Conservation (phyloP, 1,140 invertebrate genomes). For the Platyscapa corneri region DNA sequence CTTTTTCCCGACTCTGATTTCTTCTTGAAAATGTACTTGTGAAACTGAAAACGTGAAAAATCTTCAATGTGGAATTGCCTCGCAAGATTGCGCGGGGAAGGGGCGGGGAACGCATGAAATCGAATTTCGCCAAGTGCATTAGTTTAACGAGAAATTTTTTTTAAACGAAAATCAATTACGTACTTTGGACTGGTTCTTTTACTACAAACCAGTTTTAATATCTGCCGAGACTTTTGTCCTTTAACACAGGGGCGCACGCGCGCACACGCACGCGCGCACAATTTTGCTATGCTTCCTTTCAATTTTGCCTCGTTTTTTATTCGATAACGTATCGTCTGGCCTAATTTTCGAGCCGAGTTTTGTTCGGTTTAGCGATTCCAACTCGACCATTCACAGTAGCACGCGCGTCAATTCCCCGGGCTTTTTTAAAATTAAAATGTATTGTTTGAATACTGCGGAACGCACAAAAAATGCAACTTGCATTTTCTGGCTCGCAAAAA, state of each 20-base stretch:
- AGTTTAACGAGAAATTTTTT: constrained; percentile 27
- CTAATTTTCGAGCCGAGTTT: not conserved
- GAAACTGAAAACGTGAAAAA: constrained; percentile 11
- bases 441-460: not conserved
- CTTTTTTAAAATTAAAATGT: not conserved
- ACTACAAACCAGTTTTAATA: not conserved
- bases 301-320: not conserved
- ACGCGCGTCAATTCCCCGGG: not conserved
- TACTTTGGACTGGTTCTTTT: not conserved
- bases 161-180: not conserved
- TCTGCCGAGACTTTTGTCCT: not conserved
- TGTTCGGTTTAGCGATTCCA: not conserved
- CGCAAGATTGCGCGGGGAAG: not conserved
- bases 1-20: not conserved
- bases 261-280: no score
- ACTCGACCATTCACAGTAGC: not conserved
- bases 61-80: not conserved
- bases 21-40: not conserved
- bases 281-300: no score
- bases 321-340: not conserved
- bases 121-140: constrained; percentile 1
- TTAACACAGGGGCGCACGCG: no score
- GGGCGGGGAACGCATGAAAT: not conserved
- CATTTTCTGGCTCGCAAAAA: constrained; percentile 1
- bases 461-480: not conserved